These are phyloP conservation scores for Pangasianodon hypophthalmus DNA, from an alignment of 2,113 vertebrate species.

Conservation along the genomic window DNA sequence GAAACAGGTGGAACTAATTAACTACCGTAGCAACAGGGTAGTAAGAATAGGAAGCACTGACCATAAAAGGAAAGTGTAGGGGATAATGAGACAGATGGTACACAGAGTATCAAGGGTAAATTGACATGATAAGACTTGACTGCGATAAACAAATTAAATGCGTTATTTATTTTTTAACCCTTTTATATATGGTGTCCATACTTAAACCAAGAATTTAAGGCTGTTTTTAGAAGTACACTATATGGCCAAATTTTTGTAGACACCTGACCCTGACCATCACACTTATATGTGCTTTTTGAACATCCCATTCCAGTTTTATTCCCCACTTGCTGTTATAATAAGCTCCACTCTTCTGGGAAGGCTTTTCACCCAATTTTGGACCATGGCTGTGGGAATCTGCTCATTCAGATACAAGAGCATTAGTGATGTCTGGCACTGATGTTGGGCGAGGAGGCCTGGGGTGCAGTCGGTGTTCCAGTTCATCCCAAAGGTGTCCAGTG, in stretches of 20 bases:
- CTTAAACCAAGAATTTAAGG: background rate
- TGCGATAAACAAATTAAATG: background rate
- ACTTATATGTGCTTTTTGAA: background rate
- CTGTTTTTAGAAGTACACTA: background rate
- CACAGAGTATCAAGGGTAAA: background rate
- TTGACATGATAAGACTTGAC: background rate
- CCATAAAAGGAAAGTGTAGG: background rate
- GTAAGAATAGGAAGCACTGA: slow-evolving; percentile 4
- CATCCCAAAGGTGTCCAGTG: background rate
- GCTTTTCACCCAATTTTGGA: background rate
- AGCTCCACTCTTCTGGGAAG: background rate
- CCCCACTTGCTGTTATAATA: background rate
- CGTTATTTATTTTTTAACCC: background rate
- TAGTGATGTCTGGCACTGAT: background rate
- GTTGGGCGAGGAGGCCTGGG: background rate
- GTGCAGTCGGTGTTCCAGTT: background rate
- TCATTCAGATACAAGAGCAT: background rate
- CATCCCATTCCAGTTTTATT: background rate
- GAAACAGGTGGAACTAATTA: slow-evolving; percentile 24
- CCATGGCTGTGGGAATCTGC: background rate
- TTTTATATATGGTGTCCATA: background rate
- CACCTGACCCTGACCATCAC: background rate
- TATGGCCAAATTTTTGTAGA: background rate
- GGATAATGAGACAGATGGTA: slow-evolving; percentile 9
- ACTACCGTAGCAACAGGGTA: background rate